Percentiles rank a stretch among this genome's conserved stretches.
phyloP scores from a whole-genome alignment of 2,888 invertebrate species.

The Frankliniella intonsa region DNA sequence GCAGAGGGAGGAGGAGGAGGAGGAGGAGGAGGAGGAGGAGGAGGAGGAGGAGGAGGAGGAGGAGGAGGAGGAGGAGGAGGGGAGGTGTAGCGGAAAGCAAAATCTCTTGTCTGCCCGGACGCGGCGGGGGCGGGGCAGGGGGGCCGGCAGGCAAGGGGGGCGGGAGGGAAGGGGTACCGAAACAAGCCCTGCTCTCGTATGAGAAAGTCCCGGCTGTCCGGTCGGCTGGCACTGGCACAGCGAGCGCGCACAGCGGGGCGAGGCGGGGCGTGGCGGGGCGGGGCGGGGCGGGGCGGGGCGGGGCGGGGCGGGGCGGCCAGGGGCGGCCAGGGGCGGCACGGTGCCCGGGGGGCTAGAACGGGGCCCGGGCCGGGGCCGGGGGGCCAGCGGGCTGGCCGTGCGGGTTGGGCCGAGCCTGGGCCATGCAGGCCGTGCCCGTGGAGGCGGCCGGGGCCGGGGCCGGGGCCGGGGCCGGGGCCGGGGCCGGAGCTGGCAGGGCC shows the following conservation, averaged over 20 bases:
- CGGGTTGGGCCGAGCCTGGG: not conserved
- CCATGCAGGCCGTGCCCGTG: not conserved
- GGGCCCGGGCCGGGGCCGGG: too few relatives aligned
- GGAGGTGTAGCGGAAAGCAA: not conserved
- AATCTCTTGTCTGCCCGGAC: not conserved
- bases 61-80: too few relatives aligned
- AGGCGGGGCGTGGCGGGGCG: not conserved
- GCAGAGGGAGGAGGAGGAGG: too few relatives aligned
- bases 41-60: too few relatives aligned
- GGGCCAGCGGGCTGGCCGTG: not conserved
- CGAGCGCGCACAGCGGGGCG: not conserved
- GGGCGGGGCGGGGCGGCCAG: not conserved
- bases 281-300: not conserved
- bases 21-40: too few relatives aligned
- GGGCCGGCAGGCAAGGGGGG: not conserved
- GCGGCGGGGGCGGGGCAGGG: not conserved
- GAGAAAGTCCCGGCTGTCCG: not conserved
- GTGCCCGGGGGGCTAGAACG: not conserved
- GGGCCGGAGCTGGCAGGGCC: not conserved
- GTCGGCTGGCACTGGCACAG: not conserved
- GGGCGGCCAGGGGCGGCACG: not conserved
- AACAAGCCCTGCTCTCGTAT: not conserved
- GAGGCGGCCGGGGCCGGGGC: not conserved
- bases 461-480: not conserved
- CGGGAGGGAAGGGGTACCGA: not conserved